These are phyloP conservation scores for Octomys mimax DNA, from an alignment of 2,797 vertebrate species.

Conservation along the genomic window DNA sequence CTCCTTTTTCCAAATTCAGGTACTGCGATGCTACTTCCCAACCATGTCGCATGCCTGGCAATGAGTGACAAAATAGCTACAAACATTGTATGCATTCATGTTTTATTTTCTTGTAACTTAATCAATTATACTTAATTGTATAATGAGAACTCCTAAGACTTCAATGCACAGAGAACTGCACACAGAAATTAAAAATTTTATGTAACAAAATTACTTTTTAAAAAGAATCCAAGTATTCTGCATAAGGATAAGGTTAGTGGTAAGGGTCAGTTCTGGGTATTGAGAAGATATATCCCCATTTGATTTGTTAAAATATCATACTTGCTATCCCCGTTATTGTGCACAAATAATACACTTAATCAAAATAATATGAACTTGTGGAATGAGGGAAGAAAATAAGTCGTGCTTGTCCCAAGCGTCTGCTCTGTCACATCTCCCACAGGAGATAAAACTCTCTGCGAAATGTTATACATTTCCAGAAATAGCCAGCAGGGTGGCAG, in stretches of 20 bases:
- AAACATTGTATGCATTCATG: not conserved
- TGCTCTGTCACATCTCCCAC: not conserved
- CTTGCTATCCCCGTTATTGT: not conserved
- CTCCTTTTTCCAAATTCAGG: not conserved
- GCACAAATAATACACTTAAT: not conserved
- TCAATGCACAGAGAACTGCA: not conserved
- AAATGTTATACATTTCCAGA: not conserved
- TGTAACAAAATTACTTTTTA: not conserved
- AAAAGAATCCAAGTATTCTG: not conserved
- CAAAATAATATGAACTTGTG: too few species aligned
- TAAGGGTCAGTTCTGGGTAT: not conserved
- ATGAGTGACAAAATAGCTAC: not conserved
- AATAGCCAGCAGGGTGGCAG: not conserved
- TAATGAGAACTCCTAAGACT: not conserved
- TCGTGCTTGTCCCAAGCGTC: not conserved
- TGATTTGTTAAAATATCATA: not conserved
- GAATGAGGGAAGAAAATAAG: not conserved
- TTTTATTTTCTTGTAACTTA: constrained; percentile 34
- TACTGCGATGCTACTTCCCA: not conserved
- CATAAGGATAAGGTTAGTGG: not conserved
- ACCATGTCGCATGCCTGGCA: not conserved
- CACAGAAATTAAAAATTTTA: constrained; percentile 9
- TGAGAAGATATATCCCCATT: not conserved
- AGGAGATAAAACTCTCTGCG: not conserved
- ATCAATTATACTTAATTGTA: not conserved